Base-by-base conservation (phyloP, 2,888 invertebrate species). In the Thumatha senex region DNA sequence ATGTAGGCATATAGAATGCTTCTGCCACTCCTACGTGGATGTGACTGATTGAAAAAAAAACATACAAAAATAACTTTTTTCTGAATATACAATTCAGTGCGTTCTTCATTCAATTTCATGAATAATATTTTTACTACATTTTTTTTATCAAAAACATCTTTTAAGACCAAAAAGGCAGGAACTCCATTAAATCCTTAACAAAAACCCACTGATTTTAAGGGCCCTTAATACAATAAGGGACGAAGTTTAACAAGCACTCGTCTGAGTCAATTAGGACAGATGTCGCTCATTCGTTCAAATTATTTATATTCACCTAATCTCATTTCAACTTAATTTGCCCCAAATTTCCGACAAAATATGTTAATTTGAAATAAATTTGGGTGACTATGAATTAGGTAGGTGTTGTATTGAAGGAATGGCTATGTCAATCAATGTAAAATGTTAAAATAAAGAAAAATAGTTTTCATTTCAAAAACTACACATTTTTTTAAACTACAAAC, bases 231-330 rank as follows among this genome's bases (percentile, higher is more conserved):
- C 48, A 46, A 53, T 57, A 49, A 54, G 46, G 54, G 15, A 39
- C 46, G 46, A 52, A 51, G 54, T 35, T 53, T 47, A 51, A 43
- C 51, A 58, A 24, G 46, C 54, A 46, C 58, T 56, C 58, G 50
- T 56, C 56, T 47, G 51, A 67, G 51, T 70, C 70, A 76, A 78
- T 78, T 74, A 73, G 70, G 67, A 56, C 68, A 65, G 68, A 68
- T 61, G 72, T 62, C 68, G 57, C 52, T 58, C 58, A 54, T 56
- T 71, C 63, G 56, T 54, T 48, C 50, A 56, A 73, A 69, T 76
- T 79, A 75, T 78, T 79, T 74, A 71, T 74, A 69, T 71, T 58
- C 68, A 74, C 77, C 74, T 74, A 78, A 80, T 80, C 76, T 76
- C 75, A 76, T 76, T 80, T 74, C 62, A 72, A 76, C 73, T 80